Percentiles rank a stretch among this genome's conserved stretches.
phyloP scores from a whole-genome alignment of 2,888 invertebrate species.

The Ochropleura leucogaster region DNA sequence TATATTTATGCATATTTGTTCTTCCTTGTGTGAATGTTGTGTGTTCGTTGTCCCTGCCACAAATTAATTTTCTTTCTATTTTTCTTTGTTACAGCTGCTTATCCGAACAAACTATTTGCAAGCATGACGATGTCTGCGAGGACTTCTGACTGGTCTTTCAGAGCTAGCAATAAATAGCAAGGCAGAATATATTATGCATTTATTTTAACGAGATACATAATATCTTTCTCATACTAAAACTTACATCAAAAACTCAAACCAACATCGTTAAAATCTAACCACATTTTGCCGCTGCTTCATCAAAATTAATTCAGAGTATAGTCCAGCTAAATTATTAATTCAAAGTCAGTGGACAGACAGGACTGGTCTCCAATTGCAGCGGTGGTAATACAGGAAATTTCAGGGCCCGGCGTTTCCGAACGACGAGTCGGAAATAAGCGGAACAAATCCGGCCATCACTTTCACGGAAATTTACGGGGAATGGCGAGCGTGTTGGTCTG shows the following conservation, averaged over 20 bases:
- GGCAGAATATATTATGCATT: too few relatives aligned
- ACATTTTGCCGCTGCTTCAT: constrained; percentile 15
- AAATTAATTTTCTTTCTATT: too few relatives aligned
- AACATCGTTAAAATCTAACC: constrained; percentile 28
- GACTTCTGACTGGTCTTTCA: neutral
- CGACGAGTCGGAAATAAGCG: constrained; percentile 72
- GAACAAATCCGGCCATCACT: constrained; percentile 75
- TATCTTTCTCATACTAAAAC: neutral
- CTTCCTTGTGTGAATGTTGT: too few relatives aligned
- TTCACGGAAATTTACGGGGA: constrained; percentile 52
- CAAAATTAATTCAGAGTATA: constrained; percentile 39
- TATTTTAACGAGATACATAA: neutral
- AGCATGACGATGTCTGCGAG: neutral
- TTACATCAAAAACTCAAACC: neutral
- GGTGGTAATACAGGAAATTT: constrained; percentile 70
- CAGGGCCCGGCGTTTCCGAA: constrained; percentile 70
- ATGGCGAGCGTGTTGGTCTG: constrained; percentile 20
- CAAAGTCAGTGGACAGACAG: constrained; percentile 59
- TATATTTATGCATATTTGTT: too few relatives aligned
- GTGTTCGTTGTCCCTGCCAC: too few relatives aligned
- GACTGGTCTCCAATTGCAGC: constrained; percentile 59
- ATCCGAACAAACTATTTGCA: neutral
- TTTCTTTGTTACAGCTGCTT: neutral
- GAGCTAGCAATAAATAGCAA: too few relatives aligned
- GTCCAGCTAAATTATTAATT: constrained; percentile 60